Percentiles rank a stretch among this genome's conserved stretches.
These are phyloP conservation scores for Coreius guichenoti DNA, from an alignment of 2,797 vertebrate genomes.

Conservation along the genomic window DNA sequence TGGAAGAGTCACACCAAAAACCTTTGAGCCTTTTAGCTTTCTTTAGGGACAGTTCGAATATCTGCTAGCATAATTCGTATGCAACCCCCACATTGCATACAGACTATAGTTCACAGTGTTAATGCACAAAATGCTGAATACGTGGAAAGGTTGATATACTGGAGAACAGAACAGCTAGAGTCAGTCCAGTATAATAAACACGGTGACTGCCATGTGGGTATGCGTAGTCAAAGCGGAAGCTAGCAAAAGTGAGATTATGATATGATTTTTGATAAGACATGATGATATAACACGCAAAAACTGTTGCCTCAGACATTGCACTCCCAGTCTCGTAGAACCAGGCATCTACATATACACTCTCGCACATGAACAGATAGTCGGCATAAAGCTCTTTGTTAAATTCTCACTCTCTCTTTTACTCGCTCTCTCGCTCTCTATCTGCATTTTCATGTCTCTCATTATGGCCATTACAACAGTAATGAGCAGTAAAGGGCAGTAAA, in stretches of 20 bases:
- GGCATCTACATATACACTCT: neutral
- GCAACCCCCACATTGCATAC: neutral
- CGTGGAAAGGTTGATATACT: neutral
- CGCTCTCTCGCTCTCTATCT: neutral
- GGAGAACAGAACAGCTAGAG: neutral
- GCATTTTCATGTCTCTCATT: constrained; percentile 38
- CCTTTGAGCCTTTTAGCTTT: neutral
- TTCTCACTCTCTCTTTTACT: neutral
- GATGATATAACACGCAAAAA: constrained; percentile 11
- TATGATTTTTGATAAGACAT: constrained; percentile 31
- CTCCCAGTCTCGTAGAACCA: neutral
- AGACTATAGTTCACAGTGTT: neutral
- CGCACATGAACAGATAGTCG: neutral
- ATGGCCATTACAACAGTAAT: constrained; percentile 45
- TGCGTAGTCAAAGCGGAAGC: constrained; percentile 3
- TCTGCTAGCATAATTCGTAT: neutral
- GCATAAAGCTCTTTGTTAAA: neutral
- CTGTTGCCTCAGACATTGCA: constrained; percentile 4
- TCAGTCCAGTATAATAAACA: neutral
- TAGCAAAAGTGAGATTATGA: constrained; percentile 22
- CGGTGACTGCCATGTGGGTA: neutral
- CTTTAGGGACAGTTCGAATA: neutral
- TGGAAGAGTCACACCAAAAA: neutral
- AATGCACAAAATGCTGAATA: neutral
- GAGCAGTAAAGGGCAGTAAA: constrained; percentile 38